A percentile compares a stretch with the other conserved stretches of the same genome.
Conservation (phyloP, 2,113 vertebrate genomes). For the Abramis brama region DNA sequence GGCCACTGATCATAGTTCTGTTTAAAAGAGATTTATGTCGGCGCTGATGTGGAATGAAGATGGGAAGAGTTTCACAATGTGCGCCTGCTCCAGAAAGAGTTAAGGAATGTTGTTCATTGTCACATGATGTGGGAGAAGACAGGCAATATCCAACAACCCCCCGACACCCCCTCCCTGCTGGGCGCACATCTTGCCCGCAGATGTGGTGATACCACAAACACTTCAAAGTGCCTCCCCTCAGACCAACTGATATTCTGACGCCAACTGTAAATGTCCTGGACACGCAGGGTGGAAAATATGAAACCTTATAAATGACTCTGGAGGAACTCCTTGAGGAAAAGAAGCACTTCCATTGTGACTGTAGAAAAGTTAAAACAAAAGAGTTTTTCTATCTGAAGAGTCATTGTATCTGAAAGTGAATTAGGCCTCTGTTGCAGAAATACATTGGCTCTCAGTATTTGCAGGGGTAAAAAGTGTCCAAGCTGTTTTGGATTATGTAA, state of each 20-base stretch:
- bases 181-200: conserved; percentile 87
- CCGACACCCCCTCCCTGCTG: not conserved
- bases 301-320: conserved; percentile 76
- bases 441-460: not conserved
- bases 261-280: conserved; percentile 92
- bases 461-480: not conserved
- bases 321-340: conserved; percentile 47
- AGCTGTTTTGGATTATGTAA: not conserved
- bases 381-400: not conserved
- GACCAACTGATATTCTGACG: conserved; percentile 89
- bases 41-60: conserved; percentile 9
- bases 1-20: conserved; percentile 3
- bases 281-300: conserved; percentile 91
- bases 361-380: conserved; percentile 27
- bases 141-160: conserved; percentile 63
- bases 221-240: conserved; percentile 90
- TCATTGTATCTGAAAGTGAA: not conserved
- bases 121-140: conserved; percentile 82
- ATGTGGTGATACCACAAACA: conserved; percentile 88
- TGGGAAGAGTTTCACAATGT: conserved; percentile 41
- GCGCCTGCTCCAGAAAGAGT: conserved; percentile 71
- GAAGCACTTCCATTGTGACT: conserved; percentile 36
- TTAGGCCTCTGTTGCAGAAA: not conserved
- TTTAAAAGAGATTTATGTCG: conserved; percentile 44
- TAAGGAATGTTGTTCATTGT: conserved; percentile 83